phyloP scores from a whole-genome alignment of 2,113 vertebrate species.

The Hymenochirus boettgeri region DNA sequence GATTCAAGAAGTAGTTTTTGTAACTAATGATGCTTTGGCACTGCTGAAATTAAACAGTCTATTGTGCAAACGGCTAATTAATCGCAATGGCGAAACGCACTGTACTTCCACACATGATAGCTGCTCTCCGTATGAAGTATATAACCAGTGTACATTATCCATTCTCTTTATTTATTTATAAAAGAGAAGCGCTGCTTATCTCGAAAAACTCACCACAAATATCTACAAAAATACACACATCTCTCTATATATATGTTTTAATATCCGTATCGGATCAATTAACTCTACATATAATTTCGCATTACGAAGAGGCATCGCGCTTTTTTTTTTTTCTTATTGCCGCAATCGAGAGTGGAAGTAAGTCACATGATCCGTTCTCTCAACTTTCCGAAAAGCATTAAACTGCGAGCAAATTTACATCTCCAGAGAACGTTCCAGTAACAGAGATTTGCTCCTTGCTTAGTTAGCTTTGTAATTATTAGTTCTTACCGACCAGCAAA shows the following conservation, averaged over 20 bases:
- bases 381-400: slow-evolving; percentile 46
- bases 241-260: no score
- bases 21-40: slow-evolving; percentile 67
- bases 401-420: slow-evolving; percentile 43
- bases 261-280: no score
- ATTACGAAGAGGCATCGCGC: no score
- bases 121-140: slow-evolving; percentile 50
- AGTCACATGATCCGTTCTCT: slow-evolving; percentile 29
- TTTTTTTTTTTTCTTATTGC: no score
- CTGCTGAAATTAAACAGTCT: slow-evolving; percentile 68
- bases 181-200: no score
- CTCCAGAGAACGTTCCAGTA: slow-evolving; percentile 31
- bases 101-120: slow-evolving; percentile 58
- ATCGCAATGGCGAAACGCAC: slow-evolving; percentile 61
- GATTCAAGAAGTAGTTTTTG: slow-evolving; percentile 61
- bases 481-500: not conserved
- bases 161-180: no score
- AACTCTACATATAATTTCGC: no score
- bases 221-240: no score
- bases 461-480: slow-evolving; percentile 46
- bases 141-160: no score
- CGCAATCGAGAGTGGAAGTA: not conserved
- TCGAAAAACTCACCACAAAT: no score
- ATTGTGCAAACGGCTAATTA: slow-evolving; percentile 72
- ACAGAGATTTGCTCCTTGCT: slow-evolving; percentile 46